Percentiles rank a stretch among this genome's conserved stretches.
Conservation (phyloP, 1,140 invertebrate genomes). For the Drosophila lowei region DNA sequence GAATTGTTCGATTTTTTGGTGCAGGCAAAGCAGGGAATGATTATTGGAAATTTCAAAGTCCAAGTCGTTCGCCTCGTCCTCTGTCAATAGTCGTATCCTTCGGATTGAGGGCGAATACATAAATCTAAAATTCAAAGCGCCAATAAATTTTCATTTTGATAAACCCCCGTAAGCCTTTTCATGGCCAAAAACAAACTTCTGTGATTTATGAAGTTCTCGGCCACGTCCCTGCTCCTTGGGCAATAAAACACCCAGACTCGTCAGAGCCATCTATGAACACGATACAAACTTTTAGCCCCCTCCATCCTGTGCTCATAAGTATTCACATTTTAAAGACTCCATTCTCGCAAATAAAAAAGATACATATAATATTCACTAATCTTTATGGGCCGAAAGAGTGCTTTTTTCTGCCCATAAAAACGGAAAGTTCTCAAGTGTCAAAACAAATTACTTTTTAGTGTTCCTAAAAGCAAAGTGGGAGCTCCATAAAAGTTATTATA, state of each 20-base stretch:
- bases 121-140: slow-evolving; percentile 74
- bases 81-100: slow-evolving; percentile 41
- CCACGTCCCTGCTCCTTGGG: slow-evolving; percentile 61
- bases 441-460: slow-evolving; percentile 31
- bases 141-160: slow-evolving; percentile 82
- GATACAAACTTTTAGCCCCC: slow-evolving; percentile 55
- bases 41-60: not conserved
- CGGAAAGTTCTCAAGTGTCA: slow-evolving; percentile 42
- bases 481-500: slow-evolving; percentile 23
- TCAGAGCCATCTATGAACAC: slow-evolving; percentile 53
- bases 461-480: not conserved
- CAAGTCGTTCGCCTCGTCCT: no score
- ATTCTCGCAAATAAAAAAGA: slow-evolving; percentile 8
- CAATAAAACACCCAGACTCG: slow-evolving; percentile 70
- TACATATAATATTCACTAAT: slow-evolving; percentile 35
- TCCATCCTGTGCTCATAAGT: slow-evolving; percentile 28
- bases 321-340: slow-evolving; percentile 68
- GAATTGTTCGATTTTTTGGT: no score
- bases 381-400: slow-evolving; percentile 30
- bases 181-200: slow-evolving; percentile 77
- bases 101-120: slow-evolving; percentile 45
- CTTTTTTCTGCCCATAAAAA: slow-evolving; percentile 33
- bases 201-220: slow-evolving; percentile 78
- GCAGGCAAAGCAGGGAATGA: no score
- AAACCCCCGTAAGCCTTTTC: slow-evolving; percentile 79